Conservation (phyloP, 2,113 vertebrate species). For the Nerophis lumbriciformis region DNA sequence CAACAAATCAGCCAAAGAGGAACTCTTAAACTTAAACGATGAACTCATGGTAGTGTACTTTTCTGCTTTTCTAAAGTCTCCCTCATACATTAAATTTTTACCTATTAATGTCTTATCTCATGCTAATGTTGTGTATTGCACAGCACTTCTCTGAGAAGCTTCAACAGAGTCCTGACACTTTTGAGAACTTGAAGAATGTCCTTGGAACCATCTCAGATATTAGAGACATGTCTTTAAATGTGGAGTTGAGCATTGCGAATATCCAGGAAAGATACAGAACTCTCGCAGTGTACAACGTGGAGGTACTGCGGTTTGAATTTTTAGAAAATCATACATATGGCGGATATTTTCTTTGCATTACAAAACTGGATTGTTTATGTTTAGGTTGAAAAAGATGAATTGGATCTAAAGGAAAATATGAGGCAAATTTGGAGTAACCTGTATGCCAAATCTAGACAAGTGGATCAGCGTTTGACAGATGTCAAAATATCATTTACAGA, state of each 20-base stretch:
- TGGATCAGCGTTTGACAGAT: slow-evolving; percentile 74
- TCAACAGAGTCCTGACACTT: slow-evolving; percentile 69
- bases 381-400: slow-evolving; percentile 77
- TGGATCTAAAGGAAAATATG: slow-evolving; percentile 61
- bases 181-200: slow-evolving; percentile 85
- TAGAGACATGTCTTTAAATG: slow-evolving; percentile 73
- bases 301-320: slow-evolving; percentile 61
- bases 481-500: slow-evolving; percentile 82
- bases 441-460: slow-evolving; percentile 69
- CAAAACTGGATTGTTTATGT: background rate
- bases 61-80: background rate
- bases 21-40: slow-evolving; percentile 74
- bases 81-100: background rate
- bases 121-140: background rate
- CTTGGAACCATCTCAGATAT: slow-evolving; percentile 80
- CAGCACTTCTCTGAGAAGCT: slow-evolving; percentile 75
- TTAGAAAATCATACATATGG: background rate
- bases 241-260: slow-evolving; percentile 79
- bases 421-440: slow-evolving; percentile 74
- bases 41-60: slow-evolving; percentile 75
- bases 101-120: background rate
- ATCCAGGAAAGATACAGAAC: slow-evolving; percentile 87
- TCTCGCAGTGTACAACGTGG: slow-evolving; percentile 76
- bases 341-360: background rate
- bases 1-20: slow-evolving; percentile 76